These are phyloP conservation scores for Doris montereyensis DNA, from an alignment of 2,888 invertebrate genomes.

Conservation along the genomic window DNA sequence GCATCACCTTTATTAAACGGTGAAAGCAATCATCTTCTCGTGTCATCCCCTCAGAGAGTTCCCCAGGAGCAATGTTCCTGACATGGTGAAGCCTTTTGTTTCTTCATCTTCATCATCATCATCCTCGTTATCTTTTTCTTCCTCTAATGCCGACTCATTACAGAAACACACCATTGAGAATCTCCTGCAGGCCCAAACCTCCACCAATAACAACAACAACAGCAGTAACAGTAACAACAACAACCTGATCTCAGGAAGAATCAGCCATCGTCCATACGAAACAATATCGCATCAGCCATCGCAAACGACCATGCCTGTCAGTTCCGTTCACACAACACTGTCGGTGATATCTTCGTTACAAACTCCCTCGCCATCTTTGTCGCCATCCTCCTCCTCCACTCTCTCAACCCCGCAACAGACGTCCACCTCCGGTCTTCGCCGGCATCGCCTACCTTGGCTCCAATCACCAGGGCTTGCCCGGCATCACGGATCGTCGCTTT, in stretches of 20 bases:
- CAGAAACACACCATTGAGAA: constrained; percentile 34
- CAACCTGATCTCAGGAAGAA: constrained; percentile 4
- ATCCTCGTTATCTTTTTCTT: no score
- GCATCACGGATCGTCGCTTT: no score
- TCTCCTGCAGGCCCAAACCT: constrained; percentile 13
- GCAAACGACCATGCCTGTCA: not conserved
- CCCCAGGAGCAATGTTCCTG: no score
- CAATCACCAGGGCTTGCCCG: no score
- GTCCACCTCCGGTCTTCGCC: no score
- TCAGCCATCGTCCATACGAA: constrained; percentile 1
- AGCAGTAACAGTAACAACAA: constrained; percentile 1
- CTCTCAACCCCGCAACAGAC: no score
- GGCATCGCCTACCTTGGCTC: no score
- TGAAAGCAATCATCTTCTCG: not conserved
- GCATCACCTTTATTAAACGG: no score
- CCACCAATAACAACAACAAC: constrained; percentile 10
- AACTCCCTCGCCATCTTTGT: not conserved
- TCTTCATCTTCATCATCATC: no score
- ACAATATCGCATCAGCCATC: constrained; percentile 5
- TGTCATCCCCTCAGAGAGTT: no score
- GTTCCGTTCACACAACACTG: no score
- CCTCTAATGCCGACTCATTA: not conserved
- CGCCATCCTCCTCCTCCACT: not conserved
- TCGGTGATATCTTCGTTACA: not conserved
- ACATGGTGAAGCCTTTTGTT: not conserved